A percentile compares a stretch with the other conserved stretches of the same genome.
These are phyloP conservation scores for Dasypolia templi DNA, from an alignment of 2,888 invertebrate species.

Conservation along the genomic window DNA sequence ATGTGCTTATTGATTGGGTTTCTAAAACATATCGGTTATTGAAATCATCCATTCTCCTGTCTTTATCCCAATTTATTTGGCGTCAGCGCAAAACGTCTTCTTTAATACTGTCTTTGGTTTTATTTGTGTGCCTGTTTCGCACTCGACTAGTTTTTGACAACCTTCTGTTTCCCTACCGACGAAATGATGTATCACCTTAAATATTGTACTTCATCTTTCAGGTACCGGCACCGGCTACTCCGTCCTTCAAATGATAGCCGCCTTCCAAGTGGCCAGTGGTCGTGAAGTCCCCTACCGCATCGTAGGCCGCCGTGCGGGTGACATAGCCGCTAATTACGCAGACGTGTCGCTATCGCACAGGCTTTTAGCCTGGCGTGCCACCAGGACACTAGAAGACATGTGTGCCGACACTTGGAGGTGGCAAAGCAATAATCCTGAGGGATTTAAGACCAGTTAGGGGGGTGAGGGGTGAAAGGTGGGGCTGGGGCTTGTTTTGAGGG, in stretches of 20 bases:
- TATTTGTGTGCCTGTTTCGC: too few species aligned
- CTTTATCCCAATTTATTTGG: too few species aligned
- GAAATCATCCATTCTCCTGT: too few species aligned
- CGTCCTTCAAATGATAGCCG: conserved; percentile 95
- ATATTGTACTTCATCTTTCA: conserved; percentile 50
- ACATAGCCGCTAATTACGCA: conserved; percentile 96
- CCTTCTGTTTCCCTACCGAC: too few species aligned
- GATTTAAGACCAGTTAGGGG: conserved; percentile 84
- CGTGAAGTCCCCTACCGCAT: conserved; percentile 93
- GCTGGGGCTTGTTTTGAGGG: background rate
- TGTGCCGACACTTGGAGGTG: conserved; percentile 96
- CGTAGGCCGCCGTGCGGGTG: conserved; percentile 94
- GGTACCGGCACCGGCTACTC: conserved; percentile 95
- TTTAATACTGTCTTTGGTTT: too few species aligned
- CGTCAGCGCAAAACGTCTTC: too few species aligned
- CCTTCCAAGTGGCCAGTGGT: conserved; percentile 94
- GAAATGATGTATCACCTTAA: background rate
- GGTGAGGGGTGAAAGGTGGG: background rate
- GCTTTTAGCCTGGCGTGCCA: conserved; percentile 96
- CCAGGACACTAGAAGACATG: conserved; percentile 94
- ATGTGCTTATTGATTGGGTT: too few species aligned
- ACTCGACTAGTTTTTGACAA: too few species aligned
- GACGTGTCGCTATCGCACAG: conserved; percentile 94
- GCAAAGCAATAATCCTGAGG: conserved; percentile 96
- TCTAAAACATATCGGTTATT: too few species aligned